Conservation (phyloP, 2,888 invertebrate species). For the Cataglyphis rosenhaueri region DNA sequence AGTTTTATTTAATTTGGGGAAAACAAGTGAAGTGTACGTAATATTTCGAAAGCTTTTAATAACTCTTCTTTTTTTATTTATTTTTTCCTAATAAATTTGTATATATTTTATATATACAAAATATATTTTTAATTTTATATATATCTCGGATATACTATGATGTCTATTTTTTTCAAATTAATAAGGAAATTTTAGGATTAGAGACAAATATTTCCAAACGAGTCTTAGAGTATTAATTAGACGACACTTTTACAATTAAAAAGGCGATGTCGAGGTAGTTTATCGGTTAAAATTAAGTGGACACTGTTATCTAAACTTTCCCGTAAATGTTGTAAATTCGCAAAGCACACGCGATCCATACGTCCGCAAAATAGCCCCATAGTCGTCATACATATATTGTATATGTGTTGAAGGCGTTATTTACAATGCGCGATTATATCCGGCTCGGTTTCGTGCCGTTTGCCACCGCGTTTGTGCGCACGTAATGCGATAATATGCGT, state of each 20-base stretch:
- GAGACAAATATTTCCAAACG: background rate
- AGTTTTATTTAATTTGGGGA: background rate
- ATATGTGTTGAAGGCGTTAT: slow-evolving; percentile 42
- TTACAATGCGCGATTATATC: slow-evolving; percentile 34
- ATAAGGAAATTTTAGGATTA: background rate
- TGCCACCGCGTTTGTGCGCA: slow-evolving; percentile 20
- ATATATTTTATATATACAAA: background rate
- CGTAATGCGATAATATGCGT: slow-evolving; percentile 44
- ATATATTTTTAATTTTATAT: background rate
- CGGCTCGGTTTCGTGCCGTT: slow-evolving; percentile 32
- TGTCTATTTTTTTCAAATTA: background rate
- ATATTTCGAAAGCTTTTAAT: background rate
- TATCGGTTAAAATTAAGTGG: slow-evolving; percentile 24
- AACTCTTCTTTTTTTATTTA: background rate
- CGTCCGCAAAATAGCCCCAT: slow-evolving; percentile 22
- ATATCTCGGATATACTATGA: background rate
- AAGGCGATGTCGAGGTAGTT: background rate
- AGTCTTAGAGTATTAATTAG: slow-evolving; percentile 21
- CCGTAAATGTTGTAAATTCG: slow-evolving; percentile 19
- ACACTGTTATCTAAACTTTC: slow-evolving; percentile 11
- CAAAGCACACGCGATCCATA: slow-evolving; percentile 38
- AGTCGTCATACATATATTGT: background rate
- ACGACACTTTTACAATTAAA: slow-evolving; percentile 14
- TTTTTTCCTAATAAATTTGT: background rate
- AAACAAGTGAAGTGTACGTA: background rate